Percentiles rank a stretch among this genome's conserved stretches.
These are phyloP conservation scores for Sclerurus mexicanus DNA, from an alignment of 2,113 vertebrate genomes.

Conservation along the genomic window DNA sequence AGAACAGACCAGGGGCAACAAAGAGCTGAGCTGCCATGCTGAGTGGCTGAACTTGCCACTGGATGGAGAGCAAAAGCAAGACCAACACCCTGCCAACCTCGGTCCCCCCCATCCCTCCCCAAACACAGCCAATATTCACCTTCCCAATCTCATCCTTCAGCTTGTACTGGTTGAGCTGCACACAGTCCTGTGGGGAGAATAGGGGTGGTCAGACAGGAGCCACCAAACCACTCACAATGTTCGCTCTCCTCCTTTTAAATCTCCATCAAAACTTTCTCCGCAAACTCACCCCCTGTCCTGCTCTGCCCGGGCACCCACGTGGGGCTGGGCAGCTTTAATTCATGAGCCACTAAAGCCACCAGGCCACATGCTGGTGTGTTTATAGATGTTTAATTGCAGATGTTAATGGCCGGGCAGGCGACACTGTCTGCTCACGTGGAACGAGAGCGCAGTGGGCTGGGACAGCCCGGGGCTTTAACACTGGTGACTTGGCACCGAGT, in stretches of 20 bases:
- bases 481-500: fast-evolving
- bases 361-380: not conserved
- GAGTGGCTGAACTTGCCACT: not conserved
- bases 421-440: not conserved
- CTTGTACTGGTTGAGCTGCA: conserved; percentile 97
- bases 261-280: not conserved
- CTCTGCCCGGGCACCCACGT: fast-evolving
- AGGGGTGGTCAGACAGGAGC: not conserved
- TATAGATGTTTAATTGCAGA: not conserved
- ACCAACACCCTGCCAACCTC: not conserved
- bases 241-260: not conserved
- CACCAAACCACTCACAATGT: fast-evolving
- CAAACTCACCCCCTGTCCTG: fast-evolving
- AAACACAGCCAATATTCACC: conserved; percentile 68
- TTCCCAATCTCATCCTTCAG: conserved; percentile 98
- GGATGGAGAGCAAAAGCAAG: not conserved
- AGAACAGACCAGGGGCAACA: fast-evolving
- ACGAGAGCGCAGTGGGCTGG: fast-evolving
- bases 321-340: not conserved
- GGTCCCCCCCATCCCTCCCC: not conserved
- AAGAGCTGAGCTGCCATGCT: fast-evolving
- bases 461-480: not conserved
- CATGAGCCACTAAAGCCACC: not conserved
- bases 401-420: fast-evolving
- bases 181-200: conserved; percentile 84